Evolutionary conservation across 2,797 vertebrate species (phyloP).

Genomic region (Spea hammondii): DNA sequence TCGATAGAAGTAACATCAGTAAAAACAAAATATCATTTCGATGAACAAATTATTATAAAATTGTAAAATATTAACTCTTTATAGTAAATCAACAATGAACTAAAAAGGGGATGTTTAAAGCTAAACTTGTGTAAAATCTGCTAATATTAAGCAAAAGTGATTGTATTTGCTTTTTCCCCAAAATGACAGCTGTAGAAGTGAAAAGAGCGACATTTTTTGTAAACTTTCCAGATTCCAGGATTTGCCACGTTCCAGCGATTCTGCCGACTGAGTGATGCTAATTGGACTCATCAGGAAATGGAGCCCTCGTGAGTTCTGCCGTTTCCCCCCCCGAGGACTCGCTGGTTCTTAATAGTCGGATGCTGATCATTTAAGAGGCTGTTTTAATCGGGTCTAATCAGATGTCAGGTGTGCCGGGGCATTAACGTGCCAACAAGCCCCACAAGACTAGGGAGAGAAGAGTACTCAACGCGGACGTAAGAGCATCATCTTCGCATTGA

Average conservation of each 20-base stretch:
- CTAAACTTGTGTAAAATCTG: background rate
- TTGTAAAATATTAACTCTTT: too few species aligned
- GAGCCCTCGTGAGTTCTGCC: background rate
- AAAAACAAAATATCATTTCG: too few species aligned
- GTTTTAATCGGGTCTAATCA: slow-evolving; percentile 22
- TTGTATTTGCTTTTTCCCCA: background rate
- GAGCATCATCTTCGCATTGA: background rate
- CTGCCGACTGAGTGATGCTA: background rate
- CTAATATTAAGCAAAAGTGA: background rate
- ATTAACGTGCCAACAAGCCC: slow-evolving; percentile 10
- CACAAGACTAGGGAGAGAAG: background rate
- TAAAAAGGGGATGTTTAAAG: background rate
- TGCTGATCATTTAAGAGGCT: slow-evolving; percentile 10
- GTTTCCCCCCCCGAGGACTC: slow-evolving; percentile 5
- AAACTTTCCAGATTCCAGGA: too few species aligned
- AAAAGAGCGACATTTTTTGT: too few species aligned
- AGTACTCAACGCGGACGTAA: background rate
- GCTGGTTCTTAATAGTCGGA: slow-evolving; percentile 6
- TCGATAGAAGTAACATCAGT: too few species aligned
- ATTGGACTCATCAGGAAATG: slow-evolving; percentile 26
- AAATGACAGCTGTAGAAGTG: background rate
- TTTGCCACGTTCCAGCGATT: too few species aligned
- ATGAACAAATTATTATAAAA: too few species aligned
- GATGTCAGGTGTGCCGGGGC: slow-evolving; percentile 25
- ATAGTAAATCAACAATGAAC: background rate